Base-by-base conservation (phyloP, 2,888 invertebrate species). In the Xestobium rufovillosum region DNA sequence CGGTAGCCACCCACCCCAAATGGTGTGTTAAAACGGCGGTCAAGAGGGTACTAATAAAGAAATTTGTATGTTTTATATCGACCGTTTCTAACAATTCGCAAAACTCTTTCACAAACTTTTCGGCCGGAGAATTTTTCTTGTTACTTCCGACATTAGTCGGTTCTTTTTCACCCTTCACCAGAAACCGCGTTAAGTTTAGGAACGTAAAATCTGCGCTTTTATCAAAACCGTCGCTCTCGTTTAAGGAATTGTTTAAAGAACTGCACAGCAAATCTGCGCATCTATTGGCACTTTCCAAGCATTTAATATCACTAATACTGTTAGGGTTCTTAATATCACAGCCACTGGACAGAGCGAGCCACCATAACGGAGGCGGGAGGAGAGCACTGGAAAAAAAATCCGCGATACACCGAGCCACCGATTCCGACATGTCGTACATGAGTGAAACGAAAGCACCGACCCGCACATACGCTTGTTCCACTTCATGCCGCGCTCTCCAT, bases 21-120 rank as follows among this genome's bases (percentile, higher is more conserved):
- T 92, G 92, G 63, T 91, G 80, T 0, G 91, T 91, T 34, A 92
- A 68, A 30, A 91, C 83, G 43, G 88, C 87, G 3, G 91, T 92
- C 34, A 92, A 63, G 43, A 92, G 72, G 12, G 88, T 89, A 62
- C 90, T 91, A 56, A 92, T 75, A 66, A 92, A 92, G 68, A 91
- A 91, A 65, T 90, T 89, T 4, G 87, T 89, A 48, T 79, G 77
- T 64, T 91, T 91, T 15, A 84, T 85, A 57, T 92, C 91, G 19
- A 80, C 74, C 29, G 73, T 69, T 26, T 81, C 70, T 9, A 87
- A 63, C 14, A 85, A 68, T 29, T 77, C 72, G 53, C 83, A 83
- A 44, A 87, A 60, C 38, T 72, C 70, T 32, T 65, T 65, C 38
- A 74, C 60, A 48, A 72, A 73, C 34, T 62, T 62, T 44, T 71